Conservation (phyloP, 2,797 vertebrate genomes). For the Onychomys leucogaster region DNA sequence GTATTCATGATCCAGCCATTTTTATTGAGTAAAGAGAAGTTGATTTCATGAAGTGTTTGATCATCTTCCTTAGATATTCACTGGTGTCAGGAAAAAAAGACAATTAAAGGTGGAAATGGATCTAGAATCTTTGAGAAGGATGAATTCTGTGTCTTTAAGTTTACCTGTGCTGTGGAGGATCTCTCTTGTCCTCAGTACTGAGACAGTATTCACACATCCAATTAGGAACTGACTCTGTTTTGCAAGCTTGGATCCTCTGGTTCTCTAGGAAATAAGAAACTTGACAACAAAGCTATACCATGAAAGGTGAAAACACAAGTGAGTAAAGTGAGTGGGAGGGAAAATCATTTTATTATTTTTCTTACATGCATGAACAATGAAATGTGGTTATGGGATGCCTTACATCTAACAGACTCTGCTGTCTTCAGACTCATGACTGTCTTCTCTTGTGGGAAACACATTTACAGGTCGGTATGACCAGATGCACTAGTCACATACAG, state of each 20-base stretch:
- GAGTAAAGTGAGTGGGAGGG: not conserved
- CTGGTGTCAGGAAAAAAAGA: not conserved
- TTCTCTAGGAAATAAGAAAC: not conserved
- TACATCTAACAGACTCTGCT: not conserved
- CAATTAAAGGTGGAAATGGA: fast-evolving
- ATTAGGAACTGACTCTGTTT: not conserved
- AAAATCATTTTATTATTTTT: not conserved
- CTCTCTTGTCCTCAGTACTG: not conserved
- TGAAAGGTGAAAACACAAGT: not conserved
- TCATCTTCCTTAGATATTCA: not conserved
- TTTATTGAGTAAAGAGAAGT: constrained; percentile 32
- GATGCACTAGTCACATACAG: not conserved
- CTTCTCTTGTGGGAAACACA: not conserved
- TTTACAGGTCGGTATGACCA: not conserved
- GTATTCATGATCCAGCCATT: not conserved
- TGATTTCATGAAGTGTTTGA: not conserved
- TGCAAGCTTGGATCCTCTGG: not conserved
- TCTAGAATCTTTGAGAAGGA: not conserved
- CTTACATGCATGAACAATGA: not conserved
- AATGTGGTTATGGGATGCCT: not conserved
- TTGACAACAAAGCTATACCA: not conserved
- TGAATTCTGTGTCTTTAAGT: not conserved
- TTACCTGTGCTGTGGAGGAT: not conserved
- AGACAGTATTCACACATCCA: not conserved
- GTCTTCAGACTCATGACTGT: not conserved